phyloP scores from a whole-genome alignment of 2,888 invertebrate genomes.

The Drosophila austrosaltans region DNA sequence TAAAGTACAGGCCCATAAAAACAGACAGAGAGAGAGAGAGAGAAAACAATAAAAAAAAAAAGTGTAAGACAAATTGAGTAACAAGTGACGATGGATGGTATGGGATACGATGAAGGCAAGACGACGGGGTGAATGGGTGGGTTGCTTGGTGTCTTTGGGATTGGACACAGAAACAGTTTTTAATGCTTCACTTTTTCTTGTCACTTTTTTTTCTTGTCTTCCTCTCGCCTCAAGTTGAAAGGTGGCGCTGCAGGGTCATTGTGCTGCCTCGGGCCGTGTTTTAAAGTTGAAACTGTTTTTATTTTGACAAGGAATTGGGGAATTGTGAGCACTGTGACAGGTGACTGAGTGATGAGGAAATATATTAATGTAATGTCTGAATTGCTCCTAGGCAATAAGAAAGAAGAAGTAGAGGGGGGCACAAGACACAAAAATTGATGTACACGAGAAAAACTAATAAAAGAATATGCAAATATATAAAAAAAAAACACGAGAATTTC shows the following conservation, averaged over 20 bases:
- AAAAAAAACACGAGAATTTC: no score
- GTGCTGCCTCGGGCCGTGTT: constrained; percentile 38
- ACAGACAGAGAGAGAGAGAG: not conserved
- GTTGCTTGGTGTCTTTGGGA: not conserved
- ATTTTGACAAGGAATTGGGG: constrained; percentile 32
- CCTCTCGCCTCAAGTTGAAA: constrained; percentile 36
- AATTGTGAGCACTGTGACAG: constrained; percentile 43
- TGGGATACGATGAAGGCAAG: no score
- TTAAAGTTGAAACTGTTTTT: constrained; percentile 48
- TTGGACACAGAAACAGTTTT: constrained; percentile 22
- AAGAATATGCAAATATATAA: no score
- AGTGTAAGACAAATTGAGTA: constrained; percentile 65
- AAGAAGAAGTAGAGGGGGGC: not conserved
- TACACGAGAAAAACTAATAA: no score
- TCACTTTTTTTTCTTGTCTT: constrained; percentile 43
- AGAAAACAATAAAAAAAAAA: constrained; percentile 38
- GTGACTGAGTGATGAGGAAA: constrained; percentile 54
- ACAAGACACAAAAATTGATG: no score
- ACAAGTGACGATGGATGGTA: constrained; percentile 59
- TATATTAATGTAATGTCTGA: constrained; percentile 30
- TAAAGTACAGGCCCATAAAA: constrained; percentile 48
- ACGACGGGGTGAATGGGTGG: constrained; percentile 19
- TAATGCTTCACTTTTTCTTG: constrained; percentile 46
- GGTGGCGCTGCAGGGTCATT: constrained; percentile 59
- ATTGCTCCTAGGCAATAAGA: constrained; percentile 20